Base-by-base conservation (phyloP, 2,797 vertebrate species). In the Tenualosa ilisha region DNA sequence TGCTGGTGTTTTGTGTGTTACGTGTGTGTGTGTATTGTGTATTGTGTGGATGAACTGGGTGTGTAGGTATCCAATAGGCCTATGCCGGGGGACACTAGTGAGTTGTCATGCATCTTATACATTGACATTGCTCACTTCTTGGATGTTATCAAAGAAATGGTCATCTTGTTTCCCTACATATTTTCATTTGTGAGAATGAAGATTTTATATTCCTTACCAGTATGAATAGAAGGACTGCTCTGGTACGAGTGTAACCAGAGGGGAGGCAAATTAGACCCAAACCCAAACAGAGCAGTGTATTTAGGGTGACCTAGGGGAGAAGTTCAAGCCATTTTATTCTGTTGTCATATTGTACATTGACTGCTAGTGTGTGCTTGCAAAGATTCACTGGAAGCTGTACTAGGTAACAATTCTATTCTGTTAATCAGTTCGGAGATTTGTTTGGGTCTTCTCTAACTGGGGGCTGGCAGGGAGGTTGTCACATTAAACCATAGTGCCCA, bases 1-100 rank as follows among this genome's bases (percentile, higher is more conserved):
- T 90, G 96, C 88, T 85, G 4, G 81, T 3, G n/a, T 24, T n/a
- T 65, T 17, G 20, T n/a, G 56, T n/a, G 20, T 20, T 59, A 3
- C 22, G 1, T 53, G 24, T 31, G 24, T 31, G 24, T 65, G 17
- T 65, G n/a, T 63, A 24, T 31, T 8, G n/a, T n/a, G 31, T 31
- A 31, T 31, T 68, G 26, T 68, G 65, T 75, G 31, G 31, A 43
- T 6, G 15, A 31, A 20, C 13, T 37, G 68, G 26, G 3, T 3
- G 6, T 22, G 17, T 59, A 4, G 3, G 20, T 56, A 5, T 59
- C 31, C 6, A 37, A 7, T 75, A 1, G 63, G 63, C 24, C 26
- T 68, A n/a, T 12, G 63, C 26, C 17, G 37, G 31, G 13, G 37
- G 20, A 37, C 31, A 75, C 6, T 15, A 43, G 15, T 68, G 26